Evolutionary conservation across 2,888 invertebrate genomes (phyloP).

Genomic region (Scrobipalpa atriplicella): DNA sequence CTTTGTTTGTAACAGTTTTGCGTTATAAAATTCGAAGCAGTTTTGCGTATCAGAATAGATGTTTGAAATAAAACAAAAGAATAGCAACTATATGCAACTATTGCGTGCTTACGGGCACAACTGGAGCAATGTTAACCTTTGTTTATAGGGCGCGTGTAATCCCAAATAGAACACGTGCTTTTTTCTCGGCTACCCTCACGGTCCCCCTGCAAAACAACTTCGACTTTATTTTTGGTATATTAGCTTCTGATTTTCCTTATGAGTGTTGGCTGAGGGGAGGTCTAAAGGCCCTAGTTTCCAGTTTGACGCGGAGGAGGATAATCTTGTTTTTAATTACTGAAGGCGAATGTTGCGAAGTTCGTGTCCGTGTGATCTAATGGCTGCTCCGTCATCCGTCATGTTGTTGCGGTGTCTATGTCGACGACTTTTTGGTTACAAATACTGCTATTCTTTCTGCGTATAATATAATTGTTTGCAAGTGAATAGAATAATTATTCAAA

Average conservation of each 20-base stretch:
- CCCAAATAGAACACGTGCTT: slow-evolving; percentile 81
- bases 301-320: slow-evolving; percentile 74
- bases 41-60: not conserved
- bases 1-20: not conserved
- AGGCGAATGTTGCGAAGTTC: slow-evolving; percentile 55
- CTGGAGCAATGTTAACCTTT: slow-evolving; percentile 72
- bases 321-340: slow-evolving; percentile 77
- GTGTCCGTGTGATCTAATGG: slow-evolving; percentile 39
- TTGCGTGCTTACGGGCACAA: slow-evolving; percentile 36
- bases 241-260: slow-evolving; percentile 45
- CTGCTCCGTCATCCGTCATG: slow-evolving; percentile 31
- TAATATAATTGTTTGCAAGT: not conserved
- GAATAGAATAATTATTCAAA: too few species aligned
- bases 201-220: slow-evolving; percentile 37
- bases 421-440: not conserved
- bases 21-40: too few species aligned
- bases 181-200: slow-evolving; percentile 67
- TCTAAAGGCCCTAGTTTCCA: slow-evolving; percentile 72
- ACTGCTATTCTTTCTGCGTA: not conserved
- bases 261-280: slow-evolving; percentile 47
- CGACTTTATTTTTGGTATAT: slow-evolving; percentile 40
- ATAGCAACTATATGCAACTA: slow-evolving; percentile 7
- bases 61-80: not conserved
- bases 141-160: slow-evolving; percentile 78
- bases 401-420: slow-evolving; percentile 20